Conservation (phyloP, 1,140 invertebrate genomes). For the Coptotermes formosanus region DNA sequence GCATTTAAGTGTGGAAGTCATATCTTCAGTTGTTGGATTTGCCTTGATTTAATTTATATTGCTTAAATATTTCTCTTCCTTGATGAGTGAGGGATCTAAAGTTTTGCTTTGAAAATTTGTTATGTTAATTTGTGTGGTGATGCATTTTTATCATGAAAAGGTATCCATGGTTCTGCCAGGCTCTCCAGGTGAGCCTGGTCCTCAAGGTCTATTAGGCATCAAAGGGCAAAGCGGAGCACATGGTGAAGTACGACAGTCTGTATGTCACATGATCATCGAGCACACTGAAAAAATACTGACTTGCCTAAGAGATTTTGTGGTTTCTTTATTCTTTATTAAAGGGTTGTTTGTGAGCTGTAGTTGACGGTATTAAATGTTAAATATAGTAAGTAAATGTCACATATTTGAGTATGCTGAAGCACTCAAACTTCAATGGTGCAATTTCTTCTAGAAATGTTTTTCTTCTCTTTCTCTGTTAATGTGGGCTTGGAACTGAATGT, state of each 20-base stretch:
- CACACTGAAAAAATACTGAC: neutral
- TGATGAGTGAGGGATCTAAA: too few species aligned
- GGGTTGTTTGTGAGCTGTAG: too few species aligned
- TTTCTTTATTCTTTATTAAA: too few species aligned
- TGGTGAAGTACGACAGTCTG: slow-evolving; percentile 40
- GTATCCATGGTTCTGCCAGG: slow-evolving; percentile 37
- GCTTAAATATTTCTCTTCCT: too few species aligned
- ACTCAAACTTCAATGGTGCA: neutral
- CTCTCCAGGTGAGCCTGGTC: slow-evolving; percentile 42
- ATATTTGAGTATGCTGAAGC: too few species aligned
- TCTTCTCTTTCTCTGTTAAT: neutral
- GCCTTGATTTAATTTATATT: too few species aligned
- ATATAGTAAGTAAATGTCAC: too few species aligned
- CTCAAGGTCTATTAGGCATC: slow-evolving; percentile 40
- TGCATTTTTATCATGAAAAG: slow-evolving; percentile 6
- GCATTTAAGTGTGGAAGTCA: too few species aligned
- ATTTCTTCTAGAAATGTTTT: neutral
- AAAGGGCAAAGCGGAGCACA: slow-evolving; percentile 44
- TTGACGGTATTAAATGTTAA: too few species aligned
- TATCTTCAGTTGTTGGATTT: too few species aligned
- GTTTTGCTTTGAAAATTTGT: neutral
- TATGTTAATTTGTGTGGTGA: neutral
- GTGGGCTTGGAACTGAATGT: neutral
- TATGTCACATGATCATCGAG: neutral
- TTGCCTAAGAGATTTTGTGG: too few species aligned